Conservation (phyloP, 2,797 vertebrate genomes). For the Gephyroberyx darwinii region DNA sequence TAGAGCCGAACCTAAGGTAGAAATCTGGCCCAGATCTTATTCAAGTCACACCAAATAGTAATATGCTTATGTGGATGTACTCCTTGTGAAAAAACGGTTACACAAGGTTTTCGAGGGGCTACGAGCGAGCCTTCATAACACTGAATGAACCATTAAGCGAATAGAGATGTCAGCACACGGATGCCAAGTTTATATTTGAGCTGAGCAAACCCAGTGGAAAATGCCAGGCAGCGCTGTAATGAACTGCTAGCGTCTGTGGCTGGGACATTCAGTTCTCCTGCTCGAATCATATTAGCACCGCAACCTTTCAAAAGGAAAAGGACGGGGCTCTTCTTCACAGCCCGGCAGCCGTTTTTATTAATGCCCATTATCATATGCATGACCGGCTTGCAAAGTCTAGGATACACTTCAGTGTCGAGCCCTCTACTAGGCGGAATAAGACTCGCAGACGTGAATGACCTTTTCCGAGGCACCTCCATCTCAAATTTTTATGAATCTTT, state of each 20-base stretch:
- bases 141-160: conserved; percentile 1
- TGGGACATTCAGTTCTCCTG: neutral
- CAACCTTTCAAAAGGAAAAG: too few relatives aligned
- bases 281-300: neutral
- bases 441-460: neutral
- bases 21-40: too few relatives aligned
- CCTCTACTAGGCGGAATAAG: neutral
- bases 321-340: neutral
- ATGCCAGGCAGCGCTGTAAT: too few relatives aligned
- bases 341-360: neutral
- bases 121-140: neutral
- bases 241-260: too few relatives aligned
- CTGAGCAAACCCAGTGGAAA: neutral
- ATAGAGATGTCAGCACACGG: neutral
- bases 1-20: too few relatives aligned
- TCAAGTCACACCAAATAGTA: too few relatives aligned
- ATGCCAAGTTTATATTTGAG: neutral
- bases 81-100: too few relatives aligned
- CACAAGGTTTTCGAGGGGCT: neutral
- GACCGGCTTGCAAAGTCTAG: neutral
- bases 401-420: too few relatives aligned
- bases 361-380: conserved; percentile 1
- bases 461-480: neutral
- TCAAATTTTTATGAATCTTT: neutral
- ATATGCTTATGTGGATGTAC: too few relatives aligned